Evolutionary conservation across 2,797 vertebrate species (phyloP), one percentile per base, ranked within the genome.

Genomic region (Menidia menidia): DNA sequence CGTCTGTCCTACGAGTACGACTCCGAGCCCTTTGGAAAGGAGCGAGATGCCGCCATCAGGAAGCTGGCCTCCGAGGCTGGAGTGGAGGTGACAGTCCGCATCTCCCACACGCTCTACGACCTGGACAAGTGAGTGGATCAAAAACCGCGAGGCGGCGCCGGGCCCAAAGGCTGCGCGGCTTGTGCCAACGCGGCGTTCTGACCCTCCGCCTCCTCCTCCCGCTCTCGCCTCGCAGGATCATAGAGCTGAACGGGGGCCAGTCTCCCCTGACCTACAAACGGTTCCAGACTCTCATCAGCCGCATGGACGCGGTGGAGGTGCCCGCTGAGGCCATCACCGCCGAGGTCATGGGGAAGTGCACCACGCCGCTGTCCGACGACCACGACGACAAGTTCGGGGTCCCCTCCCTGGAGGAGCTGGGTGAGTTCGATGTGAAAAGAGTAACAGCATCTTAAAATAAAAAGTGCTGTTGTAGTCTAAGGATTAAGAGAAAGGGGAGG

Each of bases 1-100:
- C 97, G 96, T 42, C 89, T 99, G 81, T 98, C 97, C 2, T 97
- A 98, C 42, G 97, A 99, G 82, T 99, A 98, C 30, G 97, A 99
- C 87, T 99, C 98, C 0, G 98, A 99, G 78, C 97, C 97, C 8
- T 99, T 99, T 69, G 96, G 98, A 53, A 99, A 98, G 77, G 97
- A 99, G 84, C 93, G 98, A 68, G 98, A 99, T 88, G 97, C 97
- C 47, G 97, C 97, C 1, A 98, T 99, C 83, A 97, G 95, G 88
- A 99, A 99, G 79, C 90, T 99, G 86, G 97, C 98, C 58, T 95
- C 92, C 18, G 97, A 98, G 90, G 97, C 97, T 18, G 96, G 96
- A 48, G 97, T 99, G 81, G 96, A 99, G 90, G 97, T 99, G 92
- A 97, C 95, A 1, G 96, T 98, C 62, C 93, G 95, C 76, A 97